Evolutionary conservation across 2,888 invertebrate genomes (phyloP), one percentile per base, ranked within the genome.

Genomic region (Argynnis bischoffii): DNA sequence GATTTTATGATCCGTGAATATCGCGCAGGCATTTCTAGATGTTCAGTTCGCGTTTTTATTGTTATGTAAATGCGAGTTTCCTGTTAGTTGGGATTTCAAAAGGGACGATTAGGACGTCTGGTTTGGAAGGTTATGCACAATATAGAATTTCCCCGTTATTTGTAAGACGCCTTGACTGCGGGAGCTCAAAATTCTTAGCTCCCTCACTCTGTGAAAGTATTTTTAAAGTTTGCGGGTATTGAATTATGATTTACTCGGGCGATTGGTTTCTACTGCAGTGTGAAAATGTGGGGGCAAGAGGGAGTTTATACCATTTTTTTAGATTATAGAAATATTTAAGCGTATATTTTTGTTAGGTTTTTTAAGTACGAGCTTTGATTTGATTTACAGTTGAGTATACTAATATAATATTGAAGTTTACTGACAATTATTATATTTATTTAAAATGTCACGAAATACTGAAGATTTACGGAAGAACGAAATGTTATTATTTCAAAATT

Each of bases 1-100:
- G 86, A 89, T 88, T 92, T 92, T 92, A 92, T 92, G 92, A 90
- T 89, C 92, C 92, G 92, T 91, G 92, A 92, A 92, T 91, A 92
- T 90, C 90, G 88, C 89, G 77, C 86, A 87, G 86, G 90, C 91
- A 90, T 92, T 91, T 89, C 90, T 91, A 90, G 92, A 91, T 91
- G 91, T 90, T 89, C 85, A 89, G 89, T 92, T 90, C 90, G 90
- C 87, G 89, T 92, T 92, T 92, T 92, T 92, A 92, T 92, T 92
- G 92, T 92, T 90, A 92, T 92, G 91, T 90, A 91, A 92, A 92
- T 91, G 86, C 84, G 90, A 88, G 89, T 90, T 92, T 91, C 84
- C 91, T 87, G 90, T 91, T 92, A 92, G 90, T 91, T 90, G 89
- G 90, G 87, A 90, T 91, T 90, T 91, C 90, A 87, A 92, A 92